A percentile compares a stretch with the other conserved stretches of the same genome.
These are phyloP conservation scores for Zapornia atra DNA, from an alignment of 2,113 vertebrate genomes.

Conservation along the genomic window DNA sequence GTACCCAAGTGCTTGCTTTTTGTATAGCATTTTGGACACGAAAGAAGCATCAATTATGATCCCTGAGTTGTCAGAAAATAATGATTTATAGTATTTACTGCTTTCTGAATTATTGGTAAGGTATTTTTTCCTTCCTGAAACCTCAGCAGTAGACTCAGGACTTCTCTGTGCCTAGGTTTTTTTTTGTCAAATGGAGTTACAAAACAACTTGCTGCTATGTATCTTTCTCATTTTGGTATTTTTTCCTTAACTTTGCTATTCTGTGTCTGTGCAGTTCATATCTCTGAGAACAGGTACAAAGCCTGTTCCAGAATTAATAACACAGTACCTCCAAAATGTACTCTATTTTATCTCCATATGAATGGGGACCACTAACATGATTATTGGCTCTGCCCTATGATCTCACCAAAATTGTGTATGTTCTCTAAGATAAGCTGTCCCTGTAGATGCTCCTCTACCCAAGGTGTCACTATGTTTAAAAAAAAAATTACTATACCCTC, in stretches of 20 bases:
- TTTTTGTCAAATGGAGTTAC: constrained; percentile 10
- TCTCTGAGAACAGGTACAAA: neutral
- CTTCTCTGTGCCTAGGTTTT: neutral
- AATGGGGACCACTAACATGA: neutral
- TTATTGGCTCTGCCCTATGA: neutral
- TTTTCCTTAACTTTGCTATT: neutral
- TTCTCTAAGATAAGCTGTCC: neutral
- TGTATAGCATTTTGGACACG: neutral
- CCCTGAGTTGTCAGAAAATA: neutral
- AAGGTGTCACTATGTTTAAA: neutral
- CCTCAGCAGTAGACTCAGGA: neutral
- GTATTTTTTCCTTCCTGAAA: neutral
- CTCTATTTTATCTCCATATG: neutral
- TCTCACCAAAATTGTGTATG: neutral
- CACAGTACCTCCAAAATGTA: neutral
- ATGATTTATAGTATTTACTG: neutral
- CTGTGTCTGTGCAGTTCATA: neutral
- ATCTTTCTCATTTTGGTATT: neutral
- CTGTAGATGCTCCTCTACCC: neutral
- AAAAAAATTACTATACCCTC: neutral
- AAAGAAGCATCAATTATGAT: neutral
- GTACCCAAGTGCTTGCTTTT: neutral
- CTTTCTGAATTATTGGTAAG: neutral
- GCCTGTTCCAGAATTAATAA: neutral
- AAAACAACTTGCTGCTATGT: neutral